A percentile compares a stretch with the other conserved stretches of the same genome.
These are phyloP conservation scores for Chionis minor DNA, from an alignment of 2,113 vertebrate genomes.

Conservation along the genomic window DNA sequence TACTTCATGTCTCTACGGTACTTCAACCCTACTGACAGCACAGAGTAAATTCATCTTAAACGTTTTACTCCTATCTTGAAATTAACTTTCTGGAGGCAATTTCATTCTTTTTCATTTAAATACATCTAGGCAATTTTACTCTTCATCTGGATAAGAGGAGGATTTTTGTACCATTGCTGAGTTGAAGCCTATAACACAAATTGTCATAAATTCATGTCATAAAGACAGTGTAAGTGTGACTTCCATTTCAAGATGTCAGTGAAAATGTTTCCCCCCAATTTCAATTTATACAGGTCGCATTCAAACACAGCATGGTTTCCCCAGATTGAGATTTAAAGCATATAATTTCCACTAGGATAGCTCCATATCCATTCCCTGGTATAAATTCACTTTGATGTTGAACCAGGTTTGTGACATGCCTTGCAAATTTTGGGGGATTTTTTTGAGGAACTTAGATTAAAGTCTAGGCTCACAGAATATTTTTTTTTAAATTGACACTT, in stretches of 20 bases:
- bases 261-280: neutral
- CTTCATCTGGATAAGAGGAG: neutral
- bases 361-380: neutral
- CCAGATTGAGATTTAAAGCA: neutral
- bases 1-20: neutral
- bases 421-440: neutral
- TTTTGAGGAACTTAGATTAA: neutral
- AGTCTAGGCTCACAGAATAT: neutral
- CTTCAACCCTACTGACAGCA: neutral
- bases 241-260: conserved; percentile 3
- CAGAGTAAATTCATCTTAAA: conserved; percentile 5
- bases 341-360: neutral
- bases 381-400: neutral
- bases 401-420: neutral
- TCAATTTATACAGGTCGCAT: neutral
- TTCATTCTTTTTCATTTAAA: conserved; percentile 24
- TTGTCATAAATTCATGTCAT: neutral
- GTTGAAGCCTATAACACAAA: neutral
- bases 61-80: conserved; percentile 12
- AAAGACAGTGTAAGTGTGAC: neutral
- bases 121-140: conserved; percentile 5
- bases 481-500: neutral
- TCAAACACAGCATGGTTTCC: neutral
- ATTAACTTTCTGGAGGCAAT: conserved; percentile 31
- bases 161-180: neutral